Percentiles rank a stretch among this genome's conserved stretches.
phyloP scores from a whole-genome alignment of 1,140 invertebrate genomes.

The Trissolcus basalis region DNA sequence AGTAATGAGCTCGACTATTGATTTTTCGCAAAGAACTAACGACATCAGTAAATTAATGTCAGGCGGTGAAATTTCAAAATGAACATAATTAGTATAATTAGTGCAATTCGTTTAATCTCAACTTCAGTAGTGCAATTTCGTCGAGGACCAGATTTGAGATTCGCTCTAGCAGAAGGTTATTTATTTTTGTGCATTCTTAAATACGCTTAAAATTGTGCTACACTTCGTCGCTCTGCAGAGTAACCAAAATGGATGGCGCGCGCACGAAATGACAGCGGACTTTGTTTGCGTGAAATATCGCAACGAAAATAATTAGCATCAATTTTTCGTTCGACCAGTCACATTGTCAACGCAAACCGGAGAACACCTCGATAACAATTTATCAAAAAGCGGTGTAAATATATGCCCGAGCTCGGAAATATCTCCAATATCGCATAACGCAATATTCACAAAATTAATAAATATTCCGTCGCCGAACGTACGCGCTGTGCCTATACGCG shows the following conservation, averaged over 20 bases:
- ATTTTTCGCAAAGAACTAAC: conserved; percentile 41
- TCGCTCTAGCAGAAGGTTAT: conserved; percentile 9
- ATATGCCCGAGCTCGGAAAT: conserved; percentile 31
- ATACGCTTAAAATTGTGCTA: conserved; percentile 1
- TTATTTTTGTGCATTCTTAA: conserved; percentile 39
- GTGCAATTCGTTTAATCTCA: conserved; percentile 43
- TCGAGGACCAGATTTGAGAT: conserved; percentile 26
- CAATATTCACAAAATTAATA: conserved; percentile 54
- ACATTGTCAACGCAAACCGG: conserved; percentile 6
- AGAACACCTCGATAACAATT: conserved; percentile 12
- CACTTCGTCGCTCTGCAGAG: no score
- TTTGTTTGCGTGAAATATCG: not conserved
- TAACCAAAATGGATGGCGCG: no score
- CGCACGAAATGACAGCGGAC: no score
- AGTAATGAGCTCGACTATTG: conserved; percentile 35
- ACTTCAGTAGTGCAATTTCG: conserved; percentile 42
- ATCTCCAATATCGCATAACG: conserved; percentile 45
- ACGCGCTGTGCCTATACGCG: conserved; percentile 44
- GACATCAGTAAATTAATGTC: conserved; percentile 38
- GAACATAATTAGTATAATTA: conserved; percentile 51
- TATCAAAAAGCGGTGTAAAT: conserved; percentile 18
- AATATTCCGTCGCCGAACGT: conserved; percentile 60
- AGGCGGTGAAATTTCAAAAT: conserved; percentile 37
- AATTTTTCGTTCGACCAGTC: conserved; percentile 10
- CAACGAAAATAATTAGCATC: conserved; percentile 25